Conservation (phyloP, 1,140 invertebrate species). For the Dryas iulia region DNA sequence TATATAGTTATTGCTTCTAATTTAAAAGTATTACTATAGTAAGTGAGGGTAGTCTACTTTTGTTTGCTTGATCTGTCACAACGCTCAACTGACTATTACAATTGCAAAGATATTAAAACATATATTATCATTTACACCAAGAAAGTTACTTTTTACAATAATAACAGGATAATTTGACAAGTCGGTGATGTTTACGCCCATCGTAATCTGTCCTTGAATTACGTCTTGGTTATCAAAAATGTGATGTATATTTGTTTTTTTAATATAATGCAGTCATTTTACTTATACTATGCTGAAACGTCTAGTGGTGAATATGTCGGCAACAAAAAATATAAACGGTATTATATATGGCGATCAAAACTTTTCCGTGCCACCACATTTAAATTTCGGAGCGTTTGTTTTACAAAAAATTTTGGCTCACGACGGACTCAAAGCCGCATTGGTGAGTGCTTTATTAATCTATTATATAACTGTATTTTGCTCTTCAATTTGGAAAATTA, state of each 20-base stretch:
- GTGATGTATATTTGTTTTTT: too few relatives aligned
- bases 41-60: too few relatives aligned
- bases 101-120: too few relatives aligned
- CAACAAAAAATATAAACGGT: conserved; percentile 22
- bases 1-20: too few relatives aligned
- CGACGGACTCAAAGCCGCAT: conserved; percentile 40
- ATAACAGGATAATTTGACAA: not conserved
- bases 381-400: conserved; percentile 48
- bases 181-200: not conserved
- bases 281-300: not conserved
- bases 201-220: not conserved
- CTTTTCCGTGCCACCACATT: conserved; percentile 44
- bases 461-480: not conserved
- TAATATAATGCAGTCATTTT: not conserved
- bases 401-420: conserved; percentile 40
- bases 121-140: too few relatives aligned
- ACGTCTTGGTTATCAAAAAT: not conserved
- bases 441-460: conserved; percentile 43
- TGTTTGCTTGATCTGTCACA: too few relatives aligned
- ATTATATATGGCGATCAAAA: conserved; percentile 48
- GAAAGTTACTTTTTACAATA: too few relatives aligned
- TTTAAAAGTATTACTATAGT: too few relatives aligned
- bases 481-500: not conserved
- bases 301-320: conserved; percentile 11
- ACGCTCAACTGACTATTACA: too few relatives aligned